A percentile compares a stretch with the other conserved stretches of the same genome.
These are phyloP conservation scores for Clostera curtula DNA, from an alignment of 2,888 invertebrate species.

Conservation along the genomic window DNA sequence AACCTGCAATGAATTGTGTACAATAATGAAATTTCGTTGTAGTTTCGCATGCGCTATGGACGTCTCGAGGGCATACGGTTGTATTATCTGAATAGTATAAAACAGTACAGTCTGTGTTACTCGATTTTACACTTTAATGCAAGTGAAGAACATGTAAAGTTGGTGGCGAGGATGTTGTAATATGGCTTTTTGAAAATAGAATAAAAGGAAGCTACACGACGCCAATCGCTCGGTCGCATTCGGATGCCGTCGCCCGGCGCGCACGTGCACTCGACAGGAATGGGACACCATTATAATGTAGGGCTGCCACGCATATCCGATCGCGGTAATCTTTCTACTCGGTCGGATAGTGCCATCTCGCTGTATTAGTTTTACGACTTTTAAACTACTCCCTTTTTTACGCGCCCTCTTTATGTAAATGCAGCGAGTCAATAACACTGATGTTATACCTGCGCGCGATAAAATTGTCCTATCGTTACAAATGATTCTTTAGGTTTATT, in stretches of 20 bases:
- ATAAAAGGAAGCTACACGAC: constrained; percentile 32
- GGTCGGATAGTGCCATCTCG: constrained; percentile 14
- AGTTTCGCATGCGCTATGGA: constrained; percentile 61
- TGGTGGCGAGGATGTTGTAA: constrained; percentile 1
- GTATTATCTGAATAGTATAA: constrained; percentile 14
- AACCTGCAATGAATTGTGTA: constrained; percentile 32
- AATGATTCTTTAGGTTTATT: constrained; percentile 5
- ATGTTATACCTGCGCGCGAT: background rate
- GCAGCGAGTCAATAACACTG: background rate
- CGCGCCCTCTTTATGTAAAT: constrained; percentile 17
- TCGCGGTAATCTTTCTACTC: constrained; percentile 20
- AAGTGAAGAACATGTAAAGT: background rate
- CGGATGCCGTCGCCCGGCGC: constrained; percentile 57
- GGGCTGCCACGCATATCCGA: constrained; percentile 32
- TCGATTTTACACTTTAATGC: constrained; percentile 5
- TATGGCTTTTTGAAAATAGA: constrained; percentile 21
- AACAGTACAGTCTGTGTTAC: constrained; percentile 6
- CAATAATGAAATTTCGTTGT: constrained; percentile 23
- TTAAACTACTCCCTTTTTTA: constrained; percentile 20
- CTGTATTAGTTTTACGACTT: constrained; percentile 27
- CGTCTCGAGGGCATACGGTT: constrained; percentile 55
- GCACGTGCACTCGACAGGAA: constrained; percentile 58
- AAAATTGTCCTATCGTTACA: constrained; percentile 1
- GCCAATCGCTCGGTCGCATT: constrained; percentile 55
- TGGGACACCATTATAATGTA: constrained; percentile 36